A percentile compares a stretch with the other conserved stretches of the same genome.
These are phyloP conservation scores for Percopsis omiscomaycus DNA, from an alignment of 2,797 vertebrate species.

Conservation along the genomic window DNA sequence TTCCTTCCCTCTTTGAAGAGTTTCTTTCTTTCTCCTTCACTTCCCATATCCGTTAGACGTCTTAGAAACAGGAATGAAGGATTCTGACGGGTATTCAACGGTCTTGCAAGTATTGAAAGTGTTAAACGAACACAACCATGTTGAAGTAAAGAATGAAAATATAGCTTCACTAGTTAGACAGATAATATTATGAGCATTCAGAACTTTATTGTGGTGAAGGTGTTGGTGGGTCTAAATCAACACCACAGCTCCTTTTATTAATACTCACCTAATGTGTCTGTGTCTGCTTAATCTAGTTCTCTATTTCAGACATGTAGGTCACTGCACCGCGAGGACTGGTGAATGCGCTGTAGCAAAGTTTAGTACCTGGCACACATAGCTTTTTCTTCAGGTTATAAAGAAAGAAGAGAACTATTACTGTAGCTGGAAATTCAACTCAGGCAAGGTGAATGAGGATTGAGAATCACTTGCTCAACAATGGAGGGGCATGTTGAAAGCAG, in stretches of 20 bases:
- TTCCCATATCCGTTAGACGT: constrained; percentile 51
- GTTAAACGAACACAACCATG: background rate
- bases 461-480: background rate
- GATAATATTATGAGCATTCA: too few species aligned
- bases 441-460: background rate
- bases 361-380: constrained; percentile 33
- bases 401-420: background rate
- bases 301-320: constrained; percentile 75
- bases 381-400: constrained; percentile 21
- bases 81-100: constrained; percentile 48
- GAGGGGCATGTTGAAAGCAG: constrained; percentile 25
- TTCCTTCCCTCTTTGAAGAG: constrained; percentile 46
- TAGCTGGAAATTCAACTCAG: background rate
- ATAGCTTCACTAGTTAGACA: background rate
- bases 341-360: constrained; percentile 52
- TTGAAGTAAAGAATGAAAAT: constrained; percentile 1
- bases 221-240: constrained; percentile 37
- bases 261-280: constrained; percentile 50
- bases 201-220: background rate
- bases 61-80: constrained; percentile 48
- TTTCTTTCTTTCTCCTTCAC: constrained; percentile 30
- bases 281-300: constrained; percentile 61
- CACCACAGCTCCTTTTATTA: constrained; percentile 43
- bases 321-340: constrained; percentile 46
- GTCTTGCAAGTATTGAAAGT: constrained; percentile 24